Percentiles rank a stretch among this genome's conserved stretches.
Conservation (phyloP, 2,797 vertebrate genomes). For the Percopsis omiscomaycus region DNA sequence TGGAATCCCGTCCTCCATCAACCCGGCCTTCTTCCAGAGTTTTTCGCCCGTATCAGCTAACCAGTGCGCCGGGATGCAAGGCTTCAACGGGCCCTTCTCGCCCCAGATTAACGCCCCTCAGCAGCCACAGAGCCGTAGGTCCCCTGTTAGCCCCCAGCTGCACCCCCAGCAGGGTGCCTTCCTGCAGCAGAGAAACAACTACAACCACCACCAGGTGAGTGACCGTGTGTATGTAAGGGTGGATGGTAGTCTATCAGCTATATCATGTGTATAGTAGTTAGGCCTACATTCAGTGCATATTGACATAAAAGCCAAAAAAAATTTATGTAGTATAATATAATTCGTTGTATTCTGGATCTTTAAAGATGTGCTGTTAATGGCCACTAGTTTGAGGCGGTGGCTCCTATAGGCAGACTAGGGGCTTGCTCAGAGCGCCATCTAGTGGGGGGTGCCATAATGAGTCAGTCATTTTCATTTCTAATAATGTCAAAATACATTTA, state of each 20-base stretch:
- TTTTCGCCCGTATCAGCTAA: constrained; percentile 88
- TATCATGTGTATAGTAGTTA: not conserved
- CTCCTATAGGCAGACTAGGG: too few species aligned
- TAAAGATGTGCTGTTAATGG: not conserved
- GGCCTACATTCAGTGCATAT: too few species aligned
- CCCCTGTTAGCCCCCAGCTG: constrained; percentile 91
- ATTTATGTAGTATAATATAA: not conserved
- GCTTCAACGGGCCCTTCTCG: constrained; percentile 87
- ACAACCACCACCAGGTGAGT: constrained; percentile 95
- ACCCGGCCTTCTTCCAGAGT: constrained; percentile 94
- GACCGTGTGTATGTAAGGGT: not conserved
- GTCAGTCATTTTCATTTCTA: too few species aligned
- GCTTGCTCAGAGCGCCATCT: too few species aligned
- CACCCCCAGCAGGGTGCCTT: constrained; percentile 89
- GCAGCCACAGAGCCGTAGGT: constrained; percentile 86
- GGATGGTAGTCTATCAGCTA: not conserved
- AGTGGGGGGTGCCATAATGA: too few species aligned
- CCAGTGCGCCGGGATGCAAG: constrained; percentile 85
- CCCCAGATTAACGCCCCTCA: constrained; percentile 86
- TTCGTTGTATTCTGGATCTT: not conserved
- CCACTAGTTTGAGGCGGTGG: not conserved
- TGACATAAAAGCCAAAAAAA: too few species aligned
- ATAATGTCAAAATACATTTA: too few species aligned
- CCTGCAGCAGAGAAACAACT: constrained; percentile 93
- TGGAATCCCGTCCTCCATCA: constrained; percentile 89